Percentiles rank a stretch among this genome's conserved stretches.
These are phyloP conservation scores for Etheostoma nigrum DNA, from an alignment of 2,797 vertebrate genomes.

Conservation along the genomic window DNA sequence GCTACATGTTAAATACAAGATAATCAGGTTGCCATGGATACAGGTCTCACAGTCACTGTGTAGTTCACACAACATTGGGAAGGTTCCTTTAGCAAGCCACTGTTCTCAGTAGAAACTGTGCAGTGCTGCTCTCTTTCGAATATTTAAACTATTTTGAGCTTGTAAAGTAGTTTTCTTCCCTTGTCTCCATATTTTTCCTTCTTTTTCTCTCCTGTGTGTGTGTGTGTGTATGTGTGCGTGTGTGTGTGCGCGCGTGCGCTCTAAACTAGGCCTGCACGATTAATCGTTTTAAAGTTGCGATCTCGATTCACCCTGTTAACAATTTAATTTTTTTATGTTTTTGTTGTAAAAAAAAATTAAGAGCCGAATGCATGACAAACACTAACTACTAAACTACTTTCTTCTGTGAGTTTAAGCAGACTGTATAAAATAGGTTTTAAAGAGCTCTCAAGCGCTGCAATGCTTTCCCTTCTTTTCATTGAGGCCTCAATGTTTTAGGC, in stretches of 20 bases:
- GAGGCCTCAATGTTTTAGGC: too few species aligned
- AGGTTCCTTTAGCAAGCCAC: conserved; percentile 7
- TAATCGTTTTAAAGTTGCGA: too few species aligned
- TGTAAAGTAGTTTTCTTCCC: background rate
- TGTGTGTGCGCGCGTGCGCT: background rate
- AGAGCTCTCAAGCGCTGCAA: too few species aligned
- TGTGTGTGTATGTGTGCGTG: background rate
- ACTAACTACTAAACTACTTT: too few species aligned
- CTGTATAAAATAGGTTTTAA: too few species aligned
- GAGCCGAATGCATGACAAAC: too few species aligned
- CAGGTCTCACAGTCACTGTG: conserved; percentile 17
- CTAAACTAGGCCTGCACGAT: too few species aligned
- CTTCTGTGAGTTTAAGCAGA: too few species aligned
- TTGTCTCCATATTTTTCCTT: background rate
- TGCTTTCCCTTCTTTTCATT: too few species aligned
- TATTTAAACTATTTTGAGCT: background rate
- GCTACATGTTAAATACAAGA: conserved; percentile 33
- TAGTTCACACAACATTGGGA: background rate
- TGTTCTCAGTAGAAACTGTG: background rate
- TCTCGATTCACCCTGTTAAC: too few species aligned
- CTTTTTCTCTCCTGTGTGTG: background rate
- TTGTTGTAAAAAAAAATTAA: too few species aligned
- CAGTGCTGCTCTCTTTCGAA: background rate
- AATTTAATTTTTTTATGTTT: too few species aligned
- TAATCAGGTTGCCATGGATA: conserved; percentile 46